Base-by-base conservation (phyloP, 64 coral and sea anemone genomes). In the Montipora sp. region DNA sequence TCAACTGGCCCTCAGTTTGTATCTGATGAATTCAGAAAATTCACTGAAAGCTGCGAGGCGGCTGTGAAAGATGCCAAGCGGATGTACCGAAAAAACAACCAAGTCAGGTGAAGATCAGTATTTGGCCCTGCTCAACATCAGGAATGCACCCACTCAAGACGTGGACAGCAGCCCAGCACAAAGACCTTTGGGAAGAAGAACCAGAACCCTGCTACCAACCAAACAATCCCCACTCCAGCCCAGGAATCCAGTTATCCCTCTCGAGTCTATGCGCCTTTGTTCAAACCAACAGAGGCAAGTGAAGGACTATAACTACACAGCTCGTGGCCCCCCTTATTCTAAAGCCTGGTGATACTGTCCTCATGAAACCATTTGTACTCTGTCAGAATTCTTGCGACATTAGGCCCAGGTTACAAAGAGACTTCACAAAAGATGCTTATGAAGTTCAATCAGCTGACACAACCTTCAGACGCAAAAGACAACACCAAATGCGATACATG, bases 11-110 rank as follows among this genome's bases (percentile, higher is more conserved):
- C 65, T 14, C 79, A 57, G 19, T 83, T 91, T 83, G 12, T 2
- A 5, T 83, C 89, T 13, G 23, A n/a, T 69, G 80, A 91, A 60
- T 91, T 83, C 23, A 60, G 51, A 6, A n/a, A 53, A 1, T 91
- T 91, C 48, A 69, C 79, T 12, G 69, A 47, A 23, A 76, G 20
- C 19, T 82, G 73, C 15, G 80, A 90, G 22, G 57, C 49, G 0
- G 93, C 87, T 1, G 93, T 94, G 27, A 90, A 94, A 82, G 48
- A 27, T 13, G 75, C 91, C 58, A 88, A 88, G 76, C 10, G 19
- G 3, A 84, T 93, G 21, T 20, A 88, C 5, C 75, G 73, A n/a
- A 0, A 93, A 88, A 21, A 75, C 93, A 18, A 24, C 70, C 46
- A 59, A 94, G 13, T 51, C 68, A 49, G 72, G 72, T 7, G 24